Conservation (phyloP, 1,140 invertebrate genomes). For the Polyergus mexicanus region DNA sequence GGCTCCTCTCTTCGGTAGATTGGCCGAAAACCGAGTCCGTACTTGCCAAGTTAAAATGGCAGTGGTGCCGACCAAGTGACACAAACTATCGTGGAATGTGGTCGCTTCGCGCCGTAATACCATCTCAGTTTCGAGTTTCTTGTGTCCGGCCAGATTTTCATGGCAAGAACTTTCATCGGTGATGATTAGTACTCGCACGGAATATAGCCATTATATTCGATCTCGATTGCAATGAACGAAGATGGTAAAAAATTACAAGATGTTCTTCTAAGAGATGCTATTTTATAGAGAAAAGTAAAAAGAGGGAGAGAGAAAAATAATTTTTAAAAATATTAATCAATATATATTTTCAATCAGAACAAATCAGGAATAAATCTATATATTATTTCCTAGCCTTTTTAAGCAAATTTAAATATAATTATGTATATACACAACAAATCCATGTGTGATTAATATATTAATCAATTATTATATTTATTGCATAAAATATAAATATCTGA, state of each 20-base stretch:
- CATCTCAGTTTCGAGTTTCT: conserved; percentile 36
- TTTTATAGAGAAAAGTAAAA: neutral
- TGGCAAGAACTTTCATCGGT: conserved; percentile 21
- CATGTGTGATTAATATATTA: neutral
- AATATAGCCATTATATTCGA: conserved; percentile 21
- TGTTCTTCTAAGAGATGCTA: neutral
- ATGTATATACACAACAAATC: neutral
- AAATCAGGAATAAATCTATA: too few relatives aligned
- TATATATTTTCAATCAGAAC: neutral
- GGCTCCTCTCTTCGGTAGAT: conserved; percentile 11
- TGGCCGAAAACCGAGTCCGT: conserved; percentile 59
- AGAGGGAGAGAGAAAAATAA: too few relatives aligned
- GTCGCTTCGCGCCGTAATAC: conserved; percentile 31
- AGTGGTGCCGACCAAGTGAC: conserved; percentile 7
- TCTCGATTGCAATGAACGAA: neutral
- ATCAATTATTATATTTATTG: neutral
- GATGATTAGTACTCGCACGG: neutral
- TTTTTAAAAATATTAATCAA: too few relatives aligned
- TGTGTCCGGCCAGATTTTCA: conserved; percentile 51
- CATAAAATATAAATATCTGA: conserved; percentile 1
- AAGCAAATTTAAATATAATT: neutral
- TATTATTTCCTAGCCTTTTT: neutral
- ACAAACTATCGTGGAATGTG: conserved; percentile 57
- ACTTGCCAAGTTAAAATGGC: conserved; percentile 70
- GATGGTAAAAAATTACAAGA: neutral